Evolutionary conservation across 2,797 vertebrate genomes (phyloP).

Genomic region (Platalea minor): DNA sequence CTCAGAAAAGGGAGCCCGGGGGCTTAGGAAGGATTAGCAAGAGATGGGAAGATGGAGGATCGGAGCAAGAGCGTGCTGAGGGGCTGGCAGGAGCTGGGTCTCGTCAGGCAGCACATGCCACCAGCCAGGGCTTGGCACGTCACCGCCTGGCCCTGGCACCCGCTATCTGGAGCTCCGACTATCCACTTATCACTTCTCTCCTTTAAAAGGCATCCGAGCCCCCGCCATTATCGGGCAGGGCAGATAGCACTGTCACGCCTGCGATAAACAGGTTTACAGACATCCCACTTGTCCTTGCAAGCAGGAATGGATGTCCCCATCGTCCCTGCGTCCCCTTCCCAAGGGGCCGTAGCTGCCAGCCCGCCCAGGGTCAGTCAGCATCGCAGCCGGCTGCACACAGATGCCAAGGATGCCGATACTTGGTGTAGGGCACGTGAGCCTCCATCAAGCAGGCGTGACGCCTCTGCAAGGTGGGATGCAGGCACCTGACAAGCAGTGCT

Average conservation of each 20-base stretch:
- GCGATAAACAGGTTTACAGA: background rate
- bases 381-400: fast-evolving
- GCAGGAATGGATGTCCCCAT: background rate
- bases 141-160: background rate
- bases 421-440: fast-evolving
- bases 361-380: fast-evolving
- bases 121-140: background rate
- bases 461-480: fast-evolving
- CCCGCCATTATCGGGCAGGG: background rate
- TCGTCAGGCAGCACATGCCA: slow-evolving; percentile 52
- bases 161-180: background rate
- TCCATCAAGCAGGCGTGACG: fast-evolving
- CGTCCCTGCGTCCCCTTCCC: background rate
- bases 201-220: slow-evolving; percentile 38
- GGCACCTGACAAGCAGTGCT: background rate
- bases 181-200: background rate
- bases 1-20: background rate
- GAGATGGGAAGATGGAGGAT: background rate
- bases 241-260: background rate
- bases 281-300: slow-evolving; percentile 17
- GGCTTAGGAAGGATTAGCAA: background rate
- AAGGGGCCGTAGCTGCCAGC: background rate
- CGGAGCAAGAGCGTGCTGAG: fast-evolving
- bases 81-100: slow-evolving; percentile 6
- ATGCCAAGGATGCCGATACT: fast-evolving